Evolutionary conservation across 1,140 invertebrate species (phyloP).

Genomic region (Nephila pilipes): DNA sequence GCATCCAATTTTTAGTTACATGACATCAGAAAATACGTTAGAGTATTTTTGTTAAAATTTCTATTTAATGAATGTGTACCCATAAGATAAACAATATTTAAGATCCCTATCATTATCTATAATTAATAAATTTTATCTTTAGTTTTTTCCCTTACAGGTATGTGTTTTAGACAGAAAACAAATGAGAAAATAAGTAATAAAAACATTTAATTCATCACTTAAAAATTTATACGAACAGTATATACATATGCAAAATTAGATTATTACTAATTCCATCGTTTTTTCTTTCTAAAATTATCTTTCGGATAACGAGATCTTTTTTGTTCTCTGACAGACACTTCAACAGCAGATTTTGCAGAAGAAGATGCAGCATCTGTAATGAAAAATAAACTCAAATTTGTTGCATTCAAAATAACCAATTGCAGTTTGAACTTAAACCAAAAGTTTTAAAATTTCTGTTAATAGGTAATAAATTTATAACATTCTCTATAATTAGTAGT

Average conservation of each 20-base stretch:
- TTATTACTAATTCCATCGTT: background rate
- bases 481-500: too few relatives aligned
- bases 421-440: too few relatives aligned
- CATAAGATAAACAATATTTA: too few relatives aligned
- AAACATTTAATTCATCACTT: background rate
- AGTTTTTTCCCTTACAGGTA: too few relatives aligned
- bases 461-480: too few relatives aligned
- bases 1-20: too few relatives aligned
- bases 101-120: background rate
- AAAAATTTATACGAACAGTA: background rate
- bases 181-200: background rate
- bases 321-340: background rate
- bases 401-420: background rate
- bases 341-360: background rate
- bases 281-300: background rate
- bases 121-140: background rate
- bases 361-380: background rate
- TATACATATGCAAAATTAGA: background rate
- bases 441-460: too few relatives aligned
- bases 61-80: too few relatives aligned
- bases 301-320: background rate
- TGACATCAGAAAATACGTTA: too few relatives aligned
- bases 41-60: too few relatives aligned
- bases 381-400: background rate
- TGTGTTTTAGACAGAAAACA: too few relatives aligned